Evolutionary conservation across 2,113 vertebrate species (phyloP), one percentile per base, ranked within the genome.

Genomic region (Crotophaga sulcirostris): DNA sequence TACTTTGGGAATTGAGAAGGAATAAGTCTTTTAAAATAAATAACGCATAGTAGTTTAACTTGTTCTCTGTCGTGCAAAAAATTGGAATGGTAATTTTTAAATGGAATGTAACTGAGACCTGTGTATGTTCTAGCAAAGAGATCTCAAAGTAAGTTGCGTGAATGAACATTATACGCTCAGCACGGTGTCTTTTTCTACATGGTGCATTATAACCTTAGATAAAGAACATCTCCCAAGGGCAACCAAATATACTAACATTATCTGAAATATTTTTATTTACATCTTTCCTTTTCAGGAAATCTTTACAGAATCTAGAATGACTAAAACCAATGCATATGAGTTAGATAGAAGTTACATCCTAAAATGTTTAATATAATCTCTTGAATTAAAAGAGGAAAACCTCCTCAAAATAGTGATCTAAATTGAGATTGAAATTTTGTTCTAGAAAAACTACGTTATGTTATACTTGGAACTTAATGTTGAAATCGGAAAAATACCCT

Each of bases 121-220:
- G 54, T 18, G 8, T 51, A 17, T 42, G 15, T 60, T 88, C 10
- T 24, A 7, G 21, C 47, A 64, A 38, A 51, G 59, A 84, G 58
- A 26, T 21, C 26, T 52, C 0, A 0, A 63, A 62, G 13, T 59
- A 34, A 42, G 28, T 40, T 68, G 34, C 13, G 0, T 3, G 47
- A 40, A 60, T 33, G 54, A 34, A 21, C 13, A 0, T 8, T 26
- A 16, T 10, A 17, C 0, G 9, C 45, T 59, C 42, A 45, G 4
- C 10, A 3, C 5, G 2, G 8, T 11, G 6, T 58, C 56, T 28
- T 11, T n/a, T 78, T 36, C 19, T 21, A 4, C 42, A 1, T 23
- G 6, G 3, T 26, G 0, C 13, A 1, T 70, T 58, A 12, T 29
- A 23, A 16, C 25, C 60, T 79, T 15, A 9, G 25, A 3, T 9